Conservation (phyloP, 2,888 invertebrate genomes). For the Orchestes rusci region DNA sequence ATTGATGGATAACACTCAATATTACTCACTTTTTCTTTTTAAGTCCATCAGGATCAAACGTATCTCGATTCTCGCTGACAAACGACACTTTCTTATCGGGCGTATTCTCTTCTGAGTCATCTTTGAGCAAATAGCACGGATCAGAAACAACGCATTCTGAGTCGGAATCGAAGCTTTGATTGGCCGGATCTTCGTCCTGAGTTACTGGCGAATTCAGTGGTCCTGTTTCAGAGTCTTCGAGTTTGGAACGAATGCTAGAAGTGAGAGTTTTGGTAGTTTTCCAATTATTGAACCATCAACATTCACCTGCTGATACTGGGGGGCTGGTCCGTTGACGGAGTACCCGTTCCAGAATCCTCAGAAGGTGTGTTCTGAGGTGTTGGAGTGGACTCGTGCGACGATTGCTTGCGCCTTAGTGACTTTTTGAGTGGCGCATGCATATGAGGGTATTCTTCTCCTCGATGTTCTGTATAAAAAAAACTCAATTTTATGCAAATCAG, state of each 20-base stretch:
- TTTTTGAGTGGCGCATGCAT: slow-evolving; percentile 56
- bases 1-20: no score
- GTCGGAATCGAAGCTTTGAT: slow-evolving; percentile 39
- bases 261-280: not conserved
- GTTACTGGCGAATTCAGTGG: slow-evolving; percentile 29
- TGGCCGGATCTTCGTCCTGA: slow-evolving; percentile 31
- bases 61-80: slow-evolving; percentile 41
- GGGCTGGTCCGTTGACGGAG: slow-evolving; percentile 22
- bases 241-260: slow-evolving; percentile 26
- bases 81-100: slow-evolving; percentile 48
- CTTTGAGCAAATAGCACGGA: slow-evolving; percentile 35
- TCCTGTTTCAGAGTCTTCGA: slow-evolving; percentile 27
- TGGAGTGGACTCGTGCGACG: slow-evolving; percentile 17
- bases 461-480: slow-evolving; percentile 48
- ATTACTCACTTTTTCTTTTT: slow-evolving; percentile 38
- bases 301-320: slow-evolving; percentile 23
- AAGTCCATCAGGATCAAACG: slow-evolving; percentile 35
- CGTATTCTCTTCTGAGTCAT: slow-evolving; percentile 23
- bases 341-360: slow-evolving; percentile 24
- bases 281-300: not conserved
- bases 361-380: slow-evolving; percentile 28
- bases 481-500: slow-evolving; percentile 1
- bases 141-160: slow-evolving; percentile 43
- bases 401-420: slow-evolving; percentile 48
- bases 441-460: slow-evolving; percentile 57